These are phyloP conservation scores for Shargacucullia verbasci DNA, from an alignment of 2,888 invertebrate species.

Conservation along the genomic window DNA sequence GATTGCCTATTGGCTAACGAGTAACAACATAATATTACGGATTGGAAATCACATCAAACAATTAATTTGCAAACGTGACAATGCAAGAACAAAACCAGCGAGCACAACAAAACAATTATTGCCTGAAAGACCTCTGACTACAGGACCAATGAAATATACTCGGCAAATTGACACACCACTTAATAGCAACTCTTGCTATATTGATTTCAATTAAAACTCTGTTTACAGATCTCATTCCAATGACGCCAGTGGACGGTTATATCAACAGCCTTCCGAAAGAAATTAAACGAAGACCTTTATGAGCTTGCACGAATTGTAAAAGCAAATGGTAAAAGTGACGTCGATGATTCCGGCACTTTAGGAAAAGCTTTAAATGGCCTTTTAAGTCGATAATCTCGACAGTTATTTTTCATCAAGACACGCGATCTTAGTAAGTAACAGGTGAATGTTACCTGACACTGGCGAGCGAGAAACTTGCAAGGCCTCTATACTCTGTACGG, in stretches of 20 bases:
- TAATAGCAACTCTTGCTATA: slow-evolving; percentile 60
- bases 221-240: slow-evolving; percentile 48
- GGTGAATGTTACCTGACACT: slow-evolving; percentile 60
- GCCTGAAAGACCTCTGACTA: slow-evolving; percentile 46
- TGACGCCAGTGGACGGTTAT: slow-evolving; percentile 35
- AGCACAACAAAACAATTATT: slow-evolving; percentile 61
- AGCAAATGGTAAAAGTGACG: slow-evolving; percentile 14
- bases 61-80: slow-evolving; percentile 46
- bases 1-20: slow-evolving; percentile 57
- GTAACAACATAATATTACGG: slow-evolving; percentile 62
- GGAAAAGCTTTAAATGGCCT: slow-evolving; percentile 31
- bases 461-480: slow-evolving; percentile 60
- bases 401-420: slow-evolving; percentile 28
- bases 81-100: slow-evolving; percentile 35
- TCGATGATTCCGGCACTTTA: slow-evolving; percentile 21
- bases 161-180: slow-evolving; percentile 68
- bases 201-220: slow-evolving; percentile 69
- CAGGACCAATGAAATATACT: slow-evolving; percentile 65
- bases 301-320: slow-evolving; percentile 21
- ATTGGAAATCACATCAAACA: slow-evolving; percentile 29
- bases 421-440: slow-evolving; percentile 57
- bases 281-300: slow-evolving; percentile 35
- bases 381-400: slow-evolving; percentile 16
- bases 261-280: slow-evolving; percentile 34
- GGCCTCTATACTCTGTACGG: slow-evolving; percentile 52